phyloP scores from a whole-genome alignment of 1,140 invertebrate genomes.

The Frieseomelitta varia region DNA sequence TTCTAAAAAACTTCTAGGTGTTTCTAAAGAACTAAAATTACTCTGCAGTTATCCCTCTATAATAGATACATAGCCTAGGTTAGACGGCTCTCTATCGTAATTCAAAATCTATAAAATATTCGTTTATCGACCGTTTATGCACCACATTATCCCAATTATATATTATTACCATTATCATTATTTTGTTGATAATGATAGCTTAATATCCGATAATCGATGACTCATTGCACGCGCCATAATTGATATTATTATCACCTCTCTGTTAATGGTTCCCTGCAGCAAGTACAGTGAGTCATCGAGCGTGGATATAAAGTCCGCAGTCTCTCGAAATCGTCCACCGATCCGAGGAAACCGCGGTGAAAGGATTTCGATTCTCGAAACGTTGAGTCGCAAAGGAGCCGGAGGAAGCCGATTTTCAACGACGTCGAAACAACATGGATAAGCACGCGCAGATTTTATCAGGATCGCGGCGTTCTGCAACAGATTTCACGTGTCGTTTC shows the following conservation, averaged over 20 bases:
- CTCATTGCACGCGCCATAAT: not conserved
- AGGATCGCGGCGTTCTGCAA: not conserved
- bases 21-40: not conserved
- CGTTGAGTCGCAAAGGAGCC: not conserved
- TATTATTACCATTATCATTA: not conserved
- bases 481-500: constrained; percentile 57
- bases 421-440: not conserved
- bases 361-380: not conserved
- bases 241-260: not conserved
- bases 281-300: constrained; percentile 12
- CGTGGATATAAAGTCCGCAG: not conserved
- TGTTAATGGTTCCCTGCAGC: not conserved
- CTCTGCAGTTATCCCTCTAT: not conserved
- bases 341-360: constrained; percentile 16
- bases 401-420: constrained; percentile 3
- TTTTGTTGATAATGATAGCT: not conserved
- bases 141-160: not conserved
- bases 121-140: not conserved
- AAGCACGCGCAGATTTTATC: not conserved
- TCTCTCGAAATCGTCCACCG: not conserved
- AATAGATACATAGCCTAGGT: not conserved
- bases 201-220: not conserved
- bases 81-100: not conserved
- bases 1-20: not conserved
- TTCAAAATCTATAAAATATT: not conserved